These are phyloP conservation scores for Drosophila sechellia DNA, from an alignment of 1,140 invertebrate genomes.

Conservation along the genomic window DNA sequence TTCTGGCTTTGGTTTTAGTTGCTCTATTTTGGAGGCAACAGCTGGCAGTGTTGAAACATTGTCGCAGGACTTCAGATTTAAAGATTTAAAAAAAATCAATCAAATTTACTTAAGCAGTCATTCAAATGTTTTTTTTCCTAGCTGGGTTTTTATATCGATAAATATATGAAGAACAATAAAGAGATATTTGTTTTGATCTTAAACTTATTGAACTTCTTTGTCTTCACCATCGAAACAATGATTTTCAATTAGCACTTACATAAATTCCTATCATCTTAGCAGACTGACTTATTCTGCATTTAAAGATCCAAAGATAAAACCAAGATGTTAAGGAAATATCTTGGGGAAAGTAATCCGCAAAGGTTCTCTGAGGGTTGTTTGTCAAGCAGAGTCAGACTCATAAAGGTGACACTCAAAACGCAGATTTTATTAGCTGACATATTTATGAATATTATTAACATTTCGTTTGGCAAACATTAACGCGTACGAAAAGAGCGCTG, in stretches of 20 bases:
- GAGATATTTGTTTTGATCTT: too few relatives aligned
- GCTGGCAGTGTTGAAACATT: constrained; percentile 42
- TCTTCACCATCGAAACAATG: constrained; percentile 36
- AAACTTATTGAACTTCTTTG: too few relatives aligned
- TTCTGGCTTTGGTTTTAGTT: constrained; percentile 39
- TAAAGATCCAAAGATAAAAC: not conserved
- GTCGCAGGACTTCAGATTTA: constrained; percentile 18
- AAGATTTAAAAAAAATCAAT: not conserved
- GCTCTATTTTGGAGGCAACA: constrained; percentile 41
- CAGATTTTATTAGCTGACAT: constrained; percentile 74
- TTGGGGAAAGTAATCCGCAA: constrained; percentile 11
- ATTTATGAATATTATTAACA: constrained; percentile 82
- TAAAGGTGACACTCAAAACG: constrained; percentile 58
- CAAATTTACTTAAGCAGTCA: too few relatives aligned
- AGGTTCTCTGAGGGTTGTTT: constrained; percentile 6
- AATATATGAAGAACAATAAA: too few relatives aligned
- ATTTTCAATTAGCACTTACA: constrained; percentile 60
- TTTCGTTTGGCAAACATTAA: constrained; percentile 68
- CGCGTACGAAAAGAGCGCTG: constrained; percentile 1
- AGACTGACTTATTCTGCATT: constrained; percentile 6
- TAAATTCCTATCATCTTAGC: constrained; percentile 47
- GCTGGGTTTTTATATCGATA: too few relatives aligned
- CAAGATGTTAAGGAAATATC: constrained; percentile 2
- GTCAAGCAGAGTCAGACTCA: constrained; percentile 4
- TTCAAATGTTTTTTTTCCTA: too few relatives aligned